These are phyloP conservation scores for Bos javanicus DNA, from an alignment of 2,113 vertebrate genomes.

Conservation along the genomic window DNA sequence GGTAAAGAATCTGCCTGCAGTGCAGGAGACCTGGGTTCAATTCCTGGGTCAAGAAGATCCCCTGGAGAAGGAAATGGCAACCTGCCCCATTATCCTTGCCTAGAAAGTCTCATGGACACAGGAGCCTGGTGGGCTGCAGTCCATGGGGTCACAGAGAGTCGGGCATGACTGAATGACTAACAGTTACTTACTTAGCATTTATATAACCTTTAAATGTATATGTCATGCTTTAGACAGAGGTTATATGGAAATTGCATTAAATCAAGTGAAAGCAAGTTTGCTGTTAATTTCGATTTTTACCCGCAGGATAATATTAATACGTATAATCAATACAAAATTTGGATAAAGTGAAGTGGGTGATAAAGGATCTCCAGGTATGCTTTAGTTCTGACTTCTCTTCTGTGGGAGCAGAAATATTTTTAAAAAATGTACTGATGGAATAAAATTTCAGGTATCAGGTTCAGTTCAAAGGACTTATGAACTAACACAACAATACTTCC, in stretches of 20 bases:
- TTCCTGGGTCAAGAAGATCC: neutral
- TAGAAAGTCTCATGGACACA: neutral
- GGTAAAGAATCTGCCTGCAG: neutral
- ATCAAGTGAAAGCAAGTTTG: neutral
- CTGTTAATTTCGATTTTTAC: neutral
- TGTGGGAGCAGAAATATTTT: neutral
- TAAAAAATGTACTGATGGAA: neutral
- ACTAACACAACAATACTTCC: neutral
- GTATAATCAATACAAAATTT: rapidly evolving
- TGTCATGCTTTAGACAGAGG: neutral
- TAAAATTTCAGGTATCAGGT: neutral
- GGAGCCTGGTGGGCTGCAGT: neutral
- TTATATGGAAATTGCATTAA: neutral
- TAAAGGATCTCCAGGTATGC: rapidly evolving
- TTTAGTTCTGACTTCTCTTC: neutral
- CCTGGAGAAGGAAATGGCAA: neutral
- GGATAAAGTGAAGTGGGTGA: no score
- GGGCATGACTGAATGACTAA: rapidly evolving
- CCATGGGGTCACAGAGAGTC: neutral
- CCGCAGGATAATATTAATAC: neutral
- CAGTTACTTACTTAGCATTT: neutral
- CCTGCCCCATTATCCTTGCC: neutral
- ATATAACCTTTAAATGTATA: neutral
- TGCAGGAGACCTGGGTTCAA: neutral
- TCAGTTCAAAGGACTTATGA: neutral